Conservation (phyloP, 2,113 vertebrate genomes). For the Clarias gariepinus region DNA sequence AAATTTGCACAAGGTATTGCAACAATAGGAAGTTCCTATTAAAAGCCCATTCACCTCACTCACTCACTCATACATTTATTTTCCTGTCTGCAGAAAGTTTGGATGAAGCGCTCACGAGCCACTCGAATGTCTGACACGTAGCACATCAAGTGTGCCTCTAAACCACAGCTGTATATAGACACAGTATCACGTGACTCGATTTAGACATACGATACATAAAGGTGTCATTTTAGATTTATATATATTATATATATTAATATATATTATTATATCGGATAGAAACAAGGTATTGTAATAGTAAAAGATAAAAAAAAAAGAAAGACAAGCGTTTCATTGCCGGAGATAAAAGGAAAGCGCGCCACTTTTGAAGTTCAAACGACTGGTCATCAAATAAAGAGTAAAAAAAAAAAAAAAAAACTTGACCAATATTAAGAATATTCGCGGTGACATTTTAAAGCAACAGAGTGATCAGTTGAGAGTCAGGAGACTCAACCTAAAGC, state of each 20-base stretch:
- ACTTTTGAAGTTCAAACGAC: background rate
- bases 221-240: background rate
- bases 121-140: constrained; percentile 5
- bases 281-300: background rate
- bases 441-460: background rate
- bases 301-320: background rate
- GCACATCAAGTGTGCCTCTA: background rate
- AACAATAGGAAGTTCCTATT: background rate
- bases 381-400: background rate
- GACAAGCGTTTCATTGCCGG: background rate
- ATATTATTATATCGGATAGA: background rate
- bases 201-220: background rate
- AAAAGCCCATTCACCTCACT: background rate
- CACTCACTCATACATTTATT: background rate
- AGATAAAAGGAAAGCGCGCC: constrained; percentile 1
- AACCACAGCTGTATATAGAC: background rate
- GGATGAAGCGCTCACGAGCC: background rate
- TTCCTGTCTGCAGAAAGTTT: background rate
- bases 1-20: background rate
- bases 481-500: background rate
- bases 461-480: background rate
- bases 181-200: background rate
- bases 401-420: no score
- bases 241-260: no score
- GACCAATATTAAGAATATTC: background rate